Percentiles rank a stretch among this genome's conserved stretches.
phyloP scores from a whole-genome alignment of 2,113 vertebrate genomes.

The Megaptera novaeangliae region DNA sequence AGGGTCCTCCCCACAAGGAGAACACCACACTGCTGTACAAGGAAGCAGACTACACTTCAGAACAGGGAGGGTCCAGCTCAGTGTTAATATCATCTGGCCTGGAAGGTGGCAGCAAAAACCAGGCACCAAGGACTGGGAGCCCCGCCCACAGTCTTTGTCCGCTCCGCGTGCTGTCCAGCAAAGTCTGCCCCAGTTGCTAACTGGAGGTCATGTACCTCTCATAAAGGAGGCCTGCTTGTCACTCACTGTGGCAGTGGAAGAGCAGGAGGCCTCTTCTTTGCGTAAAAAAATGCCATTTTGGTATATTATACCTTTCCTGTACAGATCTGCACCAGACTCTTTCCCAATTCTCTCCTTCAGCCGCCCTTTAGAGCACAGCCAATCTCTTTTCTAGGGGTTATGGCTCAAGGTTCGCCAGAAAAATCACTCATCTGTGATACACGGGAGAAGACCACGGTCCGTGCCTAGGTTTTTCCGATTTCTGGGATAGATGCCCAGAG shows the following conservation, averaged over 20 bases:
- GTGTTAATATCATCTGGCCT: conserved; percentile 12
- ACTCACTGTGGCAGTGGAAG: no score
- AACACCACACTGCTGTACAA: neutral
- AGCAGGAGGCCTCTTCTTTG: neutral
- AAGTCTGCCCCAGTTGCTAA: neutral
- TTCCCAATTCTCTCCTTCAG: neutral
- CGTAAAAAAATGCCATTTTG: neutral
- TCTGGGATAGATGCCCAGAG: neutral
- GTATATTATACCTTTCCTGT: neutral
- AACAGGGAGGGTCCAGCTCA: neutral
- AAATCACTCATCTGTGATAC: neutral
- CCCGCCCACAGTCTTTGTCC: conserved; percentile 56
- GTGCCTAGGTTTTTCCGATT: neutral
- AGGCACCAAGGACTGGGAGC: neutral
- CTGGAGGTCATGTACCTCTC: neutral
- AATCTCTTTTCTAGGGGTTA: neutral
- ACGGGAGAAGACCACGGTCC: neutral
- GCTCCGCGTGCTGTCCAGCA: neutral
- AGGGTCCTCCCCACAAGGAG: neutral
- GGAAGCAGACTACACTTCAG: neutral
- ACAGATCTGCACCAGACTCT: neutral
- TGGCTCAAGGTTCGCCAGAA: neutral
- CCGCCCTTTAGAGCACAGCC: neutral
- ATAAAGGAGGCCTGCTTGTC: neutral
- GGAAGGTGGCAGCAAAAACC: conserved; percentile 51